These are phyloP conservation scores for Mesocentrotus franciscanus DNA, from an alignment of 53 echinoderm and acorn worm species.

Conservation along the genomic window DNA sequence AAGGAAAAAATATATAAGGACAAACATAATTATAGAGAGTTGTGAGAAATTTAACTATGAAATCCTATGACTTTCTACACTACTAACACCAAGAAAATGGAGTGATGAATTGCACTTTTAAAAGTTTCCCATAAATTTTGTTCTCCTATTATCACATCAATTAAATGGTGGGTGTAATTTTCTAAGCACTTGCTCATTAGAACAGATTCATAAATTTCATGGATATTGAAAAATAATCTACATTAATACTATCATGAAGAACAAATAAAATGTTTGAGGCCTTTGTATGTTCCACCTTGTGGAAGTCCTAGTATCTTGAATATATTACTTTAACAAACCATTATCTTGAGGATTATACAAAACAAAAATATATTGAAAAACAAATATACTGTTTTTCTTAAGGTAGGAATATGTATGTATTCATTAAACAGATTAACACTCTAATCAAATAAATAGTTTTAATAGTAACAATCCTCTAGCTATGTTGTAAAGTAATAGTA, in stretches of 20 bases:
- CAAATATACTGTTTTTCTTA: neutral
- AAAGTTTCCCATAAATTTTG: neutral
- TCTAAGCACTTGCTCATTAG: neutral
- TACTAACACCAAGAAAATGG: neutral
- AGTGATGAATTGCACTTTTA: neutral
- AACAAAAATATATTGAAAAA: neutral
- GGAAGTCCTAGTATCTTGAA: too few relatives aligned
- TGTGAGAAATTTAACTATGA: neutral
- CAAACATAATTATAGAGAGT: neutral
- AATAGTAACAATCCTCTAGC: neutral
- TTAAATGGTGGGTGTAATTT: neutral
- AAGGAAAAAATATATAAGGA: neutral
- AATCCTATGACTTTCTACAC: neutral
- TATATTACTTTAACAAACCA: neutral
- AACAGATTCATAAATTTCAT: neutral
- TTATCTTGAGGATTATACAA: neutral
- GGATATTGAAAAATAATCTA: neutral
- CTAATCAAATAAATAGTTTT: conserved; percentile 2
- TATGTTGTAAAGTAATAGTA: neutral
- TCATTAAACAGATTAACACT: neutral
- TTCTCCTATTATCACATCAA: neutral
- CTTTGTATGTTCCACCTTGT: too few relatives aligned
- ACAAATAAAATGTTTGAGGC: too few relatives aligned
- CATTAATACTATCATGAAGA: too few relatives aligned
- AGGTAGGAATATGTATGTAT: too few relatives aligned